These are phyloP conservation scores for Puffinus mauretanicus DNA, from an alignment of 2,113 vertebrate species.

Conservation along the genomic window DNA sequence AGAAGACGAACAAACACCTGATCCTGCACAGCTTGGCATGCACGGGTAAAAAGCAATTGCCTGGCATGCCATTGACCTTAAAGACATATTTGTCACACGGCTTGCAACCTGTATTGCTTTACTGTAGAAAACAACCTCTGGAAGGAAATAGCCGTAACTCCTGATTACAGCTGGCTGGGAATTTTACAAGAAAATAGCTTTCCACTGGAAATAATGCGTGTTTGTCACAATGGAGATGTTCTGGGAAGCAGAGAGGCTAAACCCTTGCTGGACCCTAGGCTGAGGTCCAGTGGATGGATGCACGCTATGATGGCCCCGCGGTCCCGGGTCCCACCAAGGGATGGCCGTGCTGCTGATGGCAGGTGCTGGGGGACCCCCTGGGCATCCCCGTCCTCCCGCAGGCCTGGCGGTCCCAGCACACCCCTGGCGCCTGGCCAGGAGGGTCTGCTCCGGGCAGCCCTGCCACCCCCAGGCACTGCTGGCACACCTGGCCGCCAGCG, in stretches of 20 bases:
- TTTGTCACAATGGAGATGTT: neutral
- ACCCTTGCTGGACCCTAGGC: neutral
- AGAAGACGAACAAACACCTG: neutral
- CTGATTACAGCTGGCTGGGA: neutral
- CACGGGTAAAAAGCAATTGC: neutral
- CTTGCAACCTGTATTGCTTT: neutral
- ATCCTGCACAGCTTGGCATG: neutral
- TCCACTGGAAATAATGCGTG: neutral
- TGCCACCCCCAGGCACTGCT: rapidly evolving
- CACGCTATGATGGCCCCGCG: rapidly evolving
- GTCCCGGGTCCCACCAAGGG: no score
- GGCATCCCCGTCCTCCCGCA: neutral
- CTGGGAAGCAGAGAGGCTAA: neutral
- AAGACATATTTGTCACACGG: neutral
- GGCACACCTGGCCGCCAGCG: rapidly evolving
- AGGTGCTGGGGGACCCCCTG: neutral
- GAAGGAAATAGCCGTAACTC: neutral
- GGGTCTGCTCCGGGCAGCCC: neutral
- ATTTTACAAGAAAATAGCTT: neutral
- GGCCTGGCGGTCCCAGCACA: neutral
- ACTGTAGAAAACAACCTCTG: neutral
- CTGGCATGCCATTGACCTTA: neutral
- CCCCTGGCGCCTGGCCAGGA: neutral
- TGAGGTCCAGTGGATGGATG: neutral
- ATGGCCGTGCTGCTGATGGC: neutral